A percentile compares a stretch with the other conserved stretches of the same genome.
phyloP scores from a whole-genome alignment of 1,140 invertebrate species.

The Leguminivora glycinivorella region DNA sequence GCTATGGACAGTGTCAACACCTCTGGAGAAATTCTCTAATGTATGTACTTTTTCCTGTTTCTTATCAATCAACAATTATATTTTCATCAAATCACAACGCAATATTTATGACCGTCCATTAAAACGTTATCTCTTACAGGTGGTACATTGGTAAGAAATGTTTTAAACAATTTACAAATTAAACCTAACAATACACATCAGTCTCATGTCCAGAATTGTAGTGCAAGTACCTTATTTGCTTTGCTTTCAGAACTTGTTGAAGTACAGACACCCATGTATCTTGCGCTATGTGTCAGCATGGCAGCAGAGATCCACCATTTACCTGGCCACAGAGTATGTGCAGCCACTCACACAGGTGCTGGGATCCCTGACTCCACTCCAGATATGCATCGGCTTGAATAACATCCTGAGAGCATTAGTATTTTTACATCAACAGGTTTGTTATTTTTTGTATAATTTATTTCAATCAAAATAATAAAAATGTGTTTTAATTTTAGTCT shows the following conservation, averaged over 20 bases:
- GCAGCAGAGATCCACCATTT: conserved; percentile 85
- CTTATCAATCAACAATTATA: not conserved
- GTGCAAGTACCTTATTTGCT: too few species aligned
- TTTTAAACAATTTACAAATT: not conserved
- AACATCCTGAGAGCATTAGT: conserved; percentile 87
- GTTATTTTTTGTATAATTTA: not conserved
- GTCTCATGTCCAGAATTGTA: too few species aligned
- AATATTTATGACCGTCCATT: not conserved
- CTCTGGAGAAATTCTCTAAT: conserved; percentile 86
- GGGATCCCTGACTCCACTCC: conserved; percentile 82
- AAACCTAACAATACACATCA: not conserved
- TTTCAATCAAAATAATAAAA: not conserved
- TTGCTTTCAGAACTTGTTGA: conserved; percentile 86
- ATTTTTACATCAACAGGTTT: conserved; percentile 87
- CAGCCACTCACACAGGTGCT: conserved; percentile 84
- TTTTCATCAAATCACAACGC: not conserved
- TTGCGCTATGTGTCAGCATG: conserved; percentile 89
- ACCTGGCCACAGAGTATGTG: conserved; percentile 88
- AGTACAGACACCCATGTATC: conserved; percentile 90
- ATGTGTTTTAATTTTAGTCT: too few species aligned
- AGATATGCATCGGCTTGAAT: conserved; percentile 89
- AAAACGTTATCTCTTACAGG: not conserved
- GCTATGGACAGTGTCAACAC: conserved; percentile 82
- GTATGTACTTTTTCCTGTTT: conserved; percentile 67
- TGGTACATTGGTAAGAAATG: not conserved